Conservation (phyloP, 1,140 invertebrate species). For the Zaprionus kolodkinae region DNA sequence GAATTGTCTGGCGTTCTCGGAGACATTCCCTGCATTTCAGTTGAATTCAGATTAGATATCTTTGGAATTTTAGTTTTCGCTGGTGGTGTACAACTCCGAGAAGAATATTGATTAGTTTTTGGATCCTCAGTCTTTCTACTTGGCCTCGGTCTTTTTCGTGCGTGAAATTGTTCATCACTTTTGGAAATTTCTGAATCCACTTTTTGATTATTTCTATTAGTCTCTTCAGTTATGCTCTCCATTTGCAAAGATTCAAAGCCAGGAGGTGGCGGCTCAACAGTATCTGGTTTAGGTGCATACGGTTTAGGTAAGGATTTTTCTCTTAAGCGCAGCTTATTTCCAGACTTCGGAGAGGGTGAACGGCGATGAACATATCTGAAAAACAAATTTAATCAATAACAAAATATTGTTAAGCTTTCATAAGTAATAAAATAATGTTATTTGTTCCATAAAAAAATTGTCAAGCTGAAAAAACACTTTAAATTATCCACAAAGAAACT, state of each 20-base stretch:
- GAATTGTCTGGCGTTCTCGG: constrained; percentile 59
- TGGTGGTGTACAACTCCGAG: constrained; percentile 64
- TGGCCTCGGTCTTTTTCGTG: constrained; percentile 53
- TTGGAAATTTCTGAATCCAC: constrained; percentile 9
- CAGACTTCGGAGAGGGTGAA: constrained; percentile 55
- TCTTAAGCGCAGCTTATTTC: constrained; percentile 47
- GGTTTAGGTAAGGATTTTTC: constrained; percentile 48
- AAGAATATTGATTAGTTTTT: constrained; percentile 24
- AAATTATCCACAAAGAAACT: no score
- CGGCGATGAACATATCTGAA: constrained; percentile 60
- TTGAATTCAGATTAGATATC: constrained; percentile 29
- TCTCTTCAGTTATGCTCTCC: constrained; percentile 52
- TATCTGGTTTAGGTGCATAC: constrained; percentile 42
- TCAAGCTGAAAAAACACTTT: no score
- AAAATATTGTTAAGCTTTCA: neutral
- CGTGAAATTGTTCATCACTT: constrained; percentile 28
- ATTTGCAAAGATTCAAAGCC: constrained; percentile 62
- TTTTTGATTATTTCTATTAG: constrained; percentile 37
- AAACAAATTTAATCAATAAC: constrained; percentile 12
- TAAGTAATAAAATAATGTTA: neutral
- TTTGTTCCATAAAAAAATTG: no score
- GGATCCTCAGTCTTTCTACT: constrained; percentile 49
- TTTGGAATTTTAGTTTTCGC: constrained; percentile 46
- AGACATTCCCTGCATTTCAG: constrained; percentile 28
- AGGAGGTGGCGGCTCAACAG: constrained; percentile 65